Conservation (phyloP, 2,888 invertebrate genomes). For the Danaus chrysippus region DNA sequence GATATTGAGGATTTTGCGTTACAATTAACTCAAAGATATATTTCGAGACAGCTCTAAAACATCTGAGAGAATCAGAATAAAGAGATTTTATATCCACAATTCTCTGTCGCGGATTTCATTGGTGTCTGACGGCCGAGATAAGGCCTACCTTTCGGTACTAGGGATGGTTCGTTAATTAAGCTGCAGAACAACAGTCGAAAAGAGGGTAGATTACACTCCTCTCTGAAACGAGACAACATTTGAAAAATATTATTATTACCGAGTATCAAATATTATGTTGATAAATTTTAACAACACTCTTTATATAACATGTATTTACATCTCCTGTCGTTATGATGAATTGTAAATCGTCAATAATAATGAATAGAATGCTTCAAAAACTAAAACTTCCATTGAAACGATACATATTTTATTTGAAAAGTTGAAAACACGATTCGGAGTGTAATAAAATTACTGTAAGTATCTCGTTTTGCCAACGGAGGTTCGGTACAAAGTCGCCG, state of each 20-base stretch:
- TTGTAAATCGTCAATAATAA: no score
- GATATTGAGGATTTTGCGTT: background rate
- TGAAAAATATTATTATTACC: slow-evolving; percentile 18
- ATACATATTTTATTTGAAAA: slow-evolving; percentile 21
- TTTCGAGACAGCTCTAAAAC: slow-evolving; percentile 13
- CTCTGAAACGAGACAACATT: slow-evolving; percentile 29
- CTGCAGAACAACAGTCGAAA: slow-evolving; percentile 34
- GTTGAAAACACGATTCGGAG: slow-evolving; percentile 14
- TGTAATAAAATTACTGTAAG: slow-evolving; percentile 23
- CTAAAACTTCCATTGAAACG: slow-evolving; percentile 11
- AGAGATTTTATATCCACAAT: slow-evolving; percentile 27
- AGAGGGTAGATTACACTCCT: slow-evolving; percentile 36
- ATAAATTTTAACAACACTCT: background rate
- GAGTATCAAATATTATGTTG: background rate
- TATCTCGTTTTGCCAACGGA: slow-evolving; percentile 20
- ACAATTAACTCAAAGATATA: slow-evolving; percentile 2
- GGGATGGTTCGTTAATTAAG: slow-evolving; percentile 38
- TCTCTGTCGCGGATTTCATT: slow-evolving; percentile 33
- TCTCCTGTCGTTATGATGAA: no score
- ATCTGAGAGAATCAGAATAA: slow-evolving; percentile 27
- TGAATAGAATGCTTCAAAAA: slow-evolving; percentile 6
- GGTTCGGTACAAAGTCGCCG: slow-evolving; percentile 19
- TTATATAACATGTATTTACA: no score
- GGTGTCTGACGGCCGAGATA: slow-evolving; percentile 38
- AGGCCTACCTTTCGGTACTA: slow-evolving; percentile 36